phyloP scores from a whole-genome alignment of 2,888 invertebrate genomes.

The Chrysolina haemoptera region DNA sequence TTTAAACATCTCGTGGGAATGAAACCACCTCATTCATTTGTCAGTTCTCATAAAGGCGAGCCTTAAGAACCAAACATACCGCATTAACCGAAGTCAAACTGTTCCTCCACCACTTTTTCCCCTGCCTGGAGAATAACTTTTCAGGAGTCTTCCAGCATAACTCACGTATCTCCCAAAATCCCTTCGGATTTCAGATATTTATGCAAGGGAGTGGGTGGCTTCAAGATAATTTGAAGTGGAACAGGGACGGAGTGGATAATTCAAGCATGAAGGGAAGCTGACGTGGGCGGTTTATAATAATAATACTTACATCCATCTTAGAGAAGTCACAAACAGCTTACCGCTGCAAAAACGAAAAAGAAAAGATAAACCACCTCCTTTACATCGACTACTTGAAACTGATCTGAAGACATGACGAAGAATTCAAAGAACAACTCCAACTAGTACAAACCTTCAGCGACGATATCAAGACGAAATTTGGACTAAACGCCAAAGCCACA shows the following conservation, averaged over 20 bases:
- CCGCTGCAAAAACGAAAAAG: no score
- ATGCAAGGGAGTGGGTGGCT: slow-evolving; percentile 13
- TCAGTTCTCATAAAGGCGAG: slow-evolving; percentile 3
- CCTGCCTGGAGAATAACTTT: slow-evolving; percentile 18
- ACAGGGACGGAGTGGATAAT: background rate
- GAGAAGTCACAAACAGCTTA: no score
- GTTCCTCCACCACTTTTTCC: background rate
- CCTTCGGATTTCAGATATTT: background rate
- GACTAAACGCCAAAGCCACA: no score
- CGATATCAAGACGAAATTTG: no score
- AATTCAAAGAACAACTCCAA: no score
- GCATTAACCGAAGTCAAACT: slow-evolving; percentile 11
- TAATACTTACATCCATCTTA: no score
- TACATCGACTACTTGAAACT: no score
- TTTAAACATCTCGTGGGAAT: background rate
- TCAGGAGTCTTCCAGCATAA: slow-evolving; percentile 15
- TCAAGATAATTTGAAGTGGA: background rate
- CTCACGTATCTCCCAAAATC: slow-evolving; percentile 8
- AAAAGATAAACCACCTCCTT: no score
- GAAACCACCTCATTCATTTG: background rate
- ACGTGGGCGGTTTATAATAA: no score
- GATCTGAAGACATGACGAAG: no score
- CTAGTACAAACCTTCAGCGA: no score
- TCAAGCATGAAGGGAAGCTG: background rate
- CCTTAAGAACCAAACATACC: background rate